A percentile compares a stretch with the other conserved stretches of the same genome.
Conservation (phyloP, 2,113 vertebrate genomes). For the Polypterus senegalus region DNA sequence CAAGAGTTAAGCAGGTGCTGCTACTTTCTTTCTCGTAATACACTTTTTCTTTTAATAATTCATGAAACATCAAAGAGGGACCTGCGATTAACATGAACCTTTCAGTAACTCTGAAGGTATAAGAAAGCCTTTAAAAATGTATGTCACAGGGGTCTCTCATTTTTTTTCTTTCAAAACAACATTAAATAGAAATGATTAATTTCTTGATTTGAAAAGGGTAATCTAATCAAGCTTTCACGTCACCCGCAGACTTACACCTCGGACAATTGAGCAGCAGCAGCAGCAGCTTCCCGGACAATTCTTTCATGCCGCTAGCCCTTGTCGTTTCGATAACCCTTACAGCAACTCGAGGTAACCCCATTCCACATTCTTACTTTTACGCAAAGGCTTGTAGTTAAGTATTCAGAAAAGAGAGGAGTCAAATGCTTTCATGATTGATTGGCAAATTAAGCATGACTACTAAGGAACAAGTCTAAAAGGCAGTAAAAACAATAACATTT, state of each 20-base stretch:
- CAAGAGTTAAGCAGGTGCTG: conserved; percentile 23
- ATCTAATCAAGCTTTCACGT: conserved; percentile 1
- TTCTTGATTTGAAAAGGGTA: conserved; percentile 7
- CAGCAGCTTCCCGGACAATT: neutral
- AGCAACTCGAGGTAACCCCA: neutral
- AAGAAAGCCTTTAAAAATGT: conserved; percentile 6
- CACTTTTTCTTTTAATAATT: conserved; percentile 23
- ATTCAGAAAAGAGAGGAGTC: neutral
- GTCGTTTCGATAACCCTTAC: neutral
- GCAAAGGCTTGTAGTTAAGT: neutral
- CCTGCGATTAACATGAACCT: conserved; percentile 1
- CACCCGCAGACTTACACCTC: neutral
- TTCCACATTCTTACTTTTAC: neutral
- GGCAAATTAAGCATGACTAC: conserved; percentile 5
- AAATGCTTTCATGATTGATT: neutral
- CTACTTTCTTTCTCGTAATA: conserved; percentile 22
- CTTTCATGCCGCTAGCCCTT: neutral
- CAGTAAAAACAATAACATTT: conserved; percentile 7
- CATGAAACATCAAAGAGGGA: conserved; percentile 24
- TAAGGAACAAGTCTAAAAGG: conserved; percentile 3
- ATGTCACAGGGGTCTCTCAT: conserved; percentile 5
- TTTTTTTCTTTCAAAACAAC: conserved; percentile 5
- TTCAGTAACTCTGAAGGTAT: conserved; percentile 2
- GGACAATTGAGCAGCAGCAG: neutral
- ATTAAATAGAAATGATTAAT: conserved; percentile 2